Percentiles rank a stretch among this genome's conserved stretches.
These are phyloP conservation scores for Portunus trituberculatus DNA, from an alignment of 1,140 invertebrate genomes.

Conservation along the genomic window DNA sequence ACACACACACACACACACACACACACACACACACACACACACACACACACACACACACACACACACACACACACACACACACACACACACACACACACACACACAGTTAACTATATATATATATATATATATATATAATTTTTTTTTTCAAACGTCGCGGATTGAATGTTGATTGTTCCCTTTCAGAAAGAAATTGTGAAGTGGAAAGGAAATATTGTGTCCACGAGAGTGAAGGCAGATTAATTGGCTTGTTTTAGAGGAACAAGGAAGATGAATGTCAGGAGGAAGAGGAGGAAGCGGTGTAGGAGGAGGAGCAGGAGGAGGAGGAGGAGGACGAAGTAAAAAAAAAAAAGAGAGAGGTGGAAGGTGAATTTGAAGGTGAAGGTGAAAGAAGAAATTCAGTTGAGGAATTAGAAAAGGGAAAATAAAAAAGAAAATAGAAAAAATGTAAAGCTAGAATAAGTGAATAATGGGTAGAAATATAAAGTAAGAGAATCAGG, in stretches of 20 bases:
- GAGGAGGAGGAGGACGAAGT: neutral
- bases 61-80: conserved; percentile 57
- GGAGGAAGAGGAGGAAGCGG: neutral
- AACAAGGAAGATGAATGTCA: neutral
- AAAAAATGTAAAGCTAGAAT: neutral
- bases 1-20: conserved; percentile 49
- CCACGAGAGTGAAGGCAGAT: neutral
- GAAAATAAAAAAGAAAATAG: too few relatives aligned
- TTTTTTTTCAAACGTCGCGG: neutral
- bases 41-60: conserved; percentile 59
- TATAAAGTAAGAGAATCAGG: too few relatives aligned
- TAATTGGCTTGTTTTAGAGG: conserved; percentile 15
- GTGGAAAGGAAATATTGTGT: neutral
- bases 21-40: conserved; percentile 26
- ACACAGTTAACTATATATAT: neutral
- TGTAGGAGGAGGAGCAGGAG: neutral
- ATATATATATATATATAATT: neutral
- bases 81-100: conserved; percentile 45
- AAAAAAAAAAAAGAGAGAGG: neutral
- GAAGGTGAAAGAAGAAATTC: neutral
- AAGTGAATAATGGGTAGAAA: neutral
- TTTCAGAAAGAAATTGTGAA: neutral
- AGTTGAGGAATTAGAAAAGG: neutral
- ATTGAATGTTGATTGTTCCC: neutral
- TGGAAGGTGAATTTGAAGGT: neutral